Evolutionary conservation across 2,888 invertebrate species (phyloP).

Genomic region (Leptogaster cylindrica): DNA sequence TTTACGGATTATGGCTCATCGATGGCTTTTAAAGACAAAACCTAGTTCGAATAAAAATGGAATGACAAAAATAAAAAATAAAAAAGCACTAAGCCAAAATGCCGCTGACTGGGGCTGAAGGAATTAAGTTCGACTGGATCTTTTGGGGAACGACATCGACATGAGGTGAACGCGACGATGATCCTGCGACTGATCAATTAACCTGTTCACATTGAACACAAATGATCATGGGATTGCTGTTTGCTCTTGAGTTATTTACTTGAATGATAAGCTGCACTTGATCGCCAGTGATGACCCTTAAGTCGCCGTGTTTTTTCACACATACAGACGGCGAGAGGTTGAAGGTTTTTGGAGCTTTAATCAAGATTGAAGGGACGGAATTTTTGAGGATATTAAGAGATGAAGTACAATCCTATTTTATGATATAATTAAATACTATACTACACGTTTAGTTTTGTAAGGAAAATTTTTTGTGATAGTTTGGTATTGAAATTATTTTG

Average conservation of each 20-base stretch:
- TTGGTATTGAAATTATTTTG: no score
- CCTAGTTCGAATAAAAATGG: neutral
- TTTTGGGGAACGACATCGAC: slow-evolving; percentile 10
- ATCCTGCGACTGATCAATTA: slow-evolving; percentile 33
- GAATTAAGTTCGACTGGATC: slow-evolving; percentile 35
- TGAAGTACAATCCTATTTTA: no score
- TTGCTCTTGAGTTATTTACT: slow-evolving; percentile 28
- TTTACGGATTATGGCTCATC: slow-evolving; percentile 38
- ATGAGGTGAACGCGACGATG: neutral
- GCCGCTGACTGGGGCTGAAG: neutral
- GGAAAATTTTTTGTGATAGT: no score
- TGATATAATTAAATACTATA: no score
- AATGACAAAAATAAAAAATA: neutral
- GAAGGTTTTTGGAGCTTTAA: no score
- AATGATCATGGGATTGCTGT: slow-evolving; percentile 15
- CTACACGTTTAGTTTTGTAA: no score
- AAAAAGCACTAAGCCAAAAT: neutral
- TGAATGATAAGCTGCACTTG: slow-evolving; percentile 17
- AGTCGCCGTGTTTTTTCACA: neutral
- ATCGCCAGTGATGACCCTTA: neutral
- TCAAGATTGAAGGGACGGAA: no score
- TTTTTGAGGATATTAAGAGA: no score
- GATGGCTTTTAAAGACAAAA: slow-evolving; percentile 8
- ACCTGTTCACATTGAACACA: slow-evolving; percentile 10
- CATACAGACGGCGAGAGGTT: no score